A percentile compares a stretch with the other conserved stretches of the same genome.
Evolutionary conservation across 2,797 vertebrate genomes (phyloP).

Genomic region (Xiphophorus birchmanni): DNA sequence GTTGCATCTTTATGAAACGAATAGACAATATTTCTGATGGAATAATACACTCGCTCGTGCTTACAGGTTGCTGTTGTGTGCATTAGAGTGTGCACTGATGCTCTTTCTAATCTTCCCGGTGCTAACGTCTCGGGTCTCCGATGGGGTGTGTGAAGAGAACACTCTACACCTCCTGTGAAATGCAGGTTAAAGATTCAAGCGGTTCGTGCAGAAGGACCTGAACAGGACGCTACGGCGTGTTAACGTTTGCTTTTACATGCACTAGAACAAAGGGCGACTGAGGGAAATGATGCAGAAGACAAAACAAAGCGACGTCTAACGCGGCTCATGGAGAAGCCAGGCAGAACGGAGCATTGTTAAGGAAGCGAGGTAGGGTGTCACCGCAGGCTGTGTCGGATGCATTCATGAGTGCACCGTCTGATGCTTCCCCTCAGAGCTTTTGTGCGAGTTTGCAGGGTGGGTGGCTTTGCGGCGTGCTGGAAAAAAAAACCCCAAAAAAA

Average conservation of each 20-base stretch:
- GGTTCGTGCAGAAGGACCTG: conserved; percentile 67
- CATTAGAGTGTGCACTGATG: conserved; percentile 33
- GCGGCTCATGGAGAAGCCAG: conserved; percentile 46
- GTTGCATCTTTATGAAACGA: conserved; percentile 58
- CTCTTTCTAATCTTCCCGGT: conserved; percentile 53
- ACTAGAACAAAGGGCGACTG: conserved; percentile 46
- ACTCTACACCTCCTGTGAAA: conserved; percentile 59
- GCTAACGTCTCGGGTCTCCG: conserved; percentile 59
- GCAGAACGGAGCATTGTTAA: conserved; percentile 46
- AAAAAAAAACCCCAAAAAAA: conserved; percentile 55
- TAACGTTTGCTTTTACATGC: conserved; percentile 67
- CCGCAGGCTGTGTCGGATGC: conserved; percentile 26
- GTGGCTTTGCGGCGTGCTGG: conserved; percentile 62
- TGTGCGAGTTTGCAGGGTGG: conserved; percentile 45
- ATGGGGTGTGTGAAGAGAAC: conserved; percentile 71
- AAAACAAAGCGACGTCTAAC: conserved; percentile 57
- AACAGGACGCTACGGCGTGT: conserved; percentile 46
- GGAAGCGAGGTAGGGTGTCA: conserved; percentile 25
- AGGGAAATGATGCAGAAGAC: conserved; percentile 57
- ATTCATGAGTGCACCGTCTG: conserved; percentile 13
- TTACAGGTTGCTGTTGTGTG: conserved; percentile 18
- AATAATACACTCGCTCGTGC: conserved; percentile 26
- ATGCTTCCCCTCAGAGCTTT: conserved; percentile 48
- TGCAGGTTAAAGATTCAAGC: conserved; percentile 74
- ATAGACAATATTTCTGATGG: conserved; percentile 48